Conservation (phyloP, 2,888 invertebrate genomes). For the Brachylomia viminalis region DNA sequence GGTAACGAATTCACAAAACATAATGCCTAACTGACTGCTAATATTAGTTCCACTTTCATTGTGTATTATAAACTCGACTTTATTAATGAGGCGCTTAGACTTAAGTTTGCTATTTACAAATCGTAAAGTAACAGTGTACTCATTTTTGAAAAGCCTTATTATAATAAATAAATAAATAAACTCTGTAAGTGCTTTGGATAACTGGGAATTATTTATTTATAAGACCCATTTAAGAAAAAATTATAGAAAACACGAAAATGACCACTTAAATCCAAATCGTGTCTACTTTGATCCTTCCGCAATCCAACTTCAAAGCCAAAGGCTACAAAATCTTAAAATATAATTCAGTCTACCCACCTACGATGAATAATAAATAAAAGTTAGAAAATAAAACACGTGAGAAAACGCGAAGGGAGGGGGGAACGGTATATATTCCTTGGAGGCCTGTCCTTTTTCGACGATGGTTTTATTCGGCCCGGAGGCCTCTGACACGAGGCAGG, state of each 20-base stretch:
- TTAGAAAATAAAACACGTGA: conserved; percentile 55
- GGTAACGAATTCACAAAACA: too few relatives aligned
- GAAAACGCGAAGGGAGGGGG: conserved; percentile 9
- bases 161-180: too few relatives aligned
- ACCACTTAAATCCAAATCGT: conserved; percentile 7
- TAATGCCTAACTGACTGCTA: too few relatives aligned
- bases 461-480: conserved; percentile 42
- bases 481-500: conserved; percentile 21
- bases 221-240: not conserved
- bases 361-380: conserved; percentile 64
- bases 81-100: too few relatives aligned
- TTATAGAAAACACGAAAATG: not conserved
- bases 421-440: conserved; percentile 39
- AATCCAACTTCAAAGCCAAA: not conserved
- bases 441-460: conserved; percentile 38
- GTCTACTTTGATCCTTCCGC: conserved; percentile 26
- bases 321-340: conserved; percentile 19
- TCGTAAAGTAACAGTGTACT: too few relatives aligned
- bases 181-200: not conserved
- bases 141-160: too few relatives aligned
- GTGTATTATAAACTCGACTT: not conserved
- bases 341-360: conserved; percentile 26
- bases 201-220: not conserved
- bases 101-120: too few relatives aligned
- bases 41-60: not conserved